phyloP scores from a whole-genome alignment of 2,888 invertebrate species.

The Teinopalpus imperialis region DNA sequence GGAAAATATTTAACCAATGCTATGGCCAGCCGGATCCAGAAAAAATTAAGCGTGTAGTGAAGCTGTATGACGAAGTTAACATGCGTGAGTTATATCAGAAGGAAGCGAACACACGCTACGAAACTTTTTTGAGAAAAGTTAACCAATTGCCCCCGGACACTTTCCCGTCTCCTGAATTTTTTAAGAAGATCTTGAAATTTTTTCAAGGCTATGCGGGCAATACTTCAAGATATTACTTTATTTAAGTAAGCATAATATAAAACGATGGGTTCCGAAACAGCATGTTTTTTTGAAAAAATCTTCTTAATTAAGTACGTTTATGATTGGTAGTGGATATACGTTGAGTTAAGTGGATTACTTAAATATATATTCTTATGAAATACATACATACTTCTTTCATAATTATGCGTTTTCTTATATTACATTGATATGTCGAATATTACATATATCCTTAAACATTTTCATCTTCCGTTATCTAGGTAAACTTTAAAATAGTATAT shows the following conservation, averaged over 20 bases:
- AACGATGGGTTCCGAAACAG: too few relatives aligned
- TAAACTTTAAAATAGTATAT: too few relatives aligned
- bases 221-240: slow-evolving; percentile 3
- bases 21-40: slow-evolving; percentile 5
- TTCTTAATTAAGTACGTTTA: too few relatives aligned
- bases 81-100: not conserved
- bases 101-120: slow-evolving; percentile 4
- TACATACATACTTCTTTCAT: too few relatives aligned
- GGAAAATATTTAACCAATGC: slow-evolving; percentile 6
- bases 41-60: not conserved
- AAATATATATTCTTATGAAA: too few relatives aligned
- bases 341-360: too few relatives aligned
- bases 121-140: slow-evolving; percentile 1
- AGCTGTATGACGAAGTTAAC: slow-evolving; percentile 9
- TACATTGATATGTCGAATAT: too few relatives aligned
- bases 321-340: too few relatives aligned
- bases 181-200: not conserved
- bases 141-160: not conserved
- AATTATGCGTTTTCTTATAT: too few relatives aligned
- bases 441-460: too few relatives aligned
- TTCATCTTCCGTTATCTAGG: too few relatives aligned
- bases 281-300: too few relatives aligned
- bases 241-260: slow-evolving; percentile 26
- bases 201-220: not conserved
- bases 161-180: slow-evolving; percentile 8